Evolutionary conservation across 2,797 vertebrate species (phyloP).

Genomic region (Phaenicophaeus curvirostris): DNA sequence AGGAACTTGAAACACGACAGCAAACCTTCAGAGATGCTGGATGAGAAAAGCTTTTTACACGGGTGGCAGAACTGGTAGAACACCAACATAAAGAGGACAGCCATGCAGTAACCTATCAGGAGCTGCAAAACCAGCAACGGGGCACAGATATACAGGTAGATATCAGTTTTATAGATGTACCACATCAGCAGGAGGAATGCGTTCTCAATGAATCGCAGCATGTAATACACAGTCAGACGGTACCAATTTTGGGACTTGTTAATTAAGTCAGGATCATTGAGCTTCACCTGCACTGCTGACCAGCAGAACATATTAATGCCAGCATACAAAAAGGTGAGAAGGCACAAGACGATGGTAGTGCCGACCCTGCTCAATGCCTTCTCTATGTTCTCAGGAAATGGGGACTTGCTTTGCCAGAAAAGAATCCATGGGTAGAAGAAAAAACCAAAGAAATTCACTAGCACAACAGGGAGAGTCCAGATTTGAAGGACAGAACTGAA

Average conservation of each 20-base stretch:
- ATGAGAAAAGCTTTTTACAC: slow-evolving; percentile 92
- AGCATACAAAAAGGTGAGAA: slow-evolving; percentile 94
- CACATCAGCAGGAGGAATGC: slow-evolving; percentile 89
- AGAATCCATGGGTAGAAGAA: slow-evolving; percentile 92
- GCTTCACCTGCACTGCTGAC: slow-evolving; percentile 94
- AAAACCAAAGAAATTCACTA: slow-evolving; percentile 90
- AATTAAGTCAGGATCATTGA: slow-evolving; percentile 92
- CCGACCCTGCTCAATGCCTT: slow-evolving; percentile 91
- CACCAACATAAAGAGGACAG: slow-evolving; percentile 93
- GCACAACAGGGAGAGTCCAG: slow-evolving; percentile 88
- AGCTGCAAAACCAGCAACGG: slow-evolving; percentile 90
- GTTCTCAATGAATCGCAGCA: slow-evolving; percentile 91
- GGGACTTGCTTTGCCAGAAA: slow-evolving; percentile 92
- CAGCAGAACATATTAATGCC: slow-evolving; percentile 99
- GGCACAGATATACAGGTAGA: slow-evolving; percentile 87
- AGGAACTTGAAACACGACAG: slow-evolving; percentile 82
- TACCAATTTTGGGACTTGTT: slow-evolving; percentile 95
- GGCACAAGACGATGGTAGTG: slow-evolving; percentile 90
- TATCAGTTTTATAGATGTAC: slow-evolving; percentile 90
- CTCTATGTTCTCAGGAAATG: slow-evolving; percentile 95
- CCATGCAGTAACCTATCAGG: slow-evolving; percentile 86
- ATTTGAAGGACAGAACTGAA: slow-evolving; percentile 93
- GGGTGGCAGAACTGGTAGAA: slow-evolving; percentile 98
- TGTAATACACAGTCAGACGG: slow-evolving; percentile 89
- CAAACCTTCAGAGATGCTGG: slow-evolving; percentile 85